These are phyloP conservation scores for Bombus breviceps DNA, from an alignment of 1,140 invertebrate genomes.

Conservation along the genomic window DNA sequence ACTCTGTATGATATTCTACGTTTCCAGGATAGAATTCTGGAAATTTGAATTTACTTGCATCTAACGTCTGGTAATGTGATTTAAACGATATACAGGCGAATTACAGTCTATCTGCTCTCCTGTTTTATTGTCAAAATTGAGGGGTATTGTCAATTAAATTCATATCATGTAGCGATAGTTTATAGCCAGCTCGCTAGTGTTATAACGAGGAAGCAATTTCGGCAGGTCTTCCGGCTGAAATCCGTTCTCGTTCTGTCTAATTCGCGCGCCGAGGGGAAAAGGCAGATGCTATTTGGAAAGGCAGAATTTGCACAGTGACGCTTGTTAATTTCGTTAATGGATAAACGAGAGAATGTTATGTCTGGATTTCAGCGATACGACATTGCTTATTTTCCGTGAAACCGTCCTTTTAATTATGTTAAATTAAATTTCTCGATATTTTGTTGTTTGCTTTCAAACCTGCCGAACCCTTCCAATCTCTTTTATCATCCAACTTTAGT, in stretches of 20 bases:
- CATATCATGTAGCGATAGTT: not conserved
- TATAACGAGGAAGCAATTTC: conserved; percentile 31
- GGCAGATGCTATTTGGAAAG: conserved; percentile 8
- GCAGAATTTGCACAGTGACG: conserved; percentile 35
- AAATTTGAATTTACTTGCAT: not conserved
- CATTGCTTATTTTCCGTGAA: conserved; percentile 9
- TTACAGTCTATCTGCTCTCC: not conserved
- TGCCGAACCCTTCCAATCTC: too few relatives aligned
- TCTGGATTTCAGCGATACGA: conserved; percentile 30
- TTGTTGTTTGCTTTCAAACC: not conserved
- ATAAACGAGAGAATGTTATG: conserved; percentile 19
- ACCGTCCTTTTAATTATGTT: conserved; percentile 28
- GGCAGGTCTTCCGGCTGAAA: conserved; percentile 17
- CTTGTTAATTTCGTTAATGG: conserved; percentile 55
- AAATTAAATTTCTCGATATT: conserved; percentile 29
- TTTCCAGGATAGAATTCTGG: not conserved
- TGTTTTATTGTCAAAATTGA: not conserved
- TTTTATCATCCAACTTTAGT: too few relatives aligned
- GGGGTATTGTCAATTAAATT: conserved; percentile 1
- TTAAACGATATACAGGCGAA: not conserved
- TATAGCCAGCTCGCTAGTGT: conserved; percentile 9
- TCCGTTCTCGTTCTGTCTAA: not conserved
- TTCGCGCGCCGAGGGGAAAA: not conserved
- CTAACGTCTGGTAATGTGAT: not conserved
- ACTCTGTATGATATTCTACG: not conserved